phyloP scores from a whole-genome alignment of 1,140 invertebrate genomes.

The Drosophila subobscura region DNA sequence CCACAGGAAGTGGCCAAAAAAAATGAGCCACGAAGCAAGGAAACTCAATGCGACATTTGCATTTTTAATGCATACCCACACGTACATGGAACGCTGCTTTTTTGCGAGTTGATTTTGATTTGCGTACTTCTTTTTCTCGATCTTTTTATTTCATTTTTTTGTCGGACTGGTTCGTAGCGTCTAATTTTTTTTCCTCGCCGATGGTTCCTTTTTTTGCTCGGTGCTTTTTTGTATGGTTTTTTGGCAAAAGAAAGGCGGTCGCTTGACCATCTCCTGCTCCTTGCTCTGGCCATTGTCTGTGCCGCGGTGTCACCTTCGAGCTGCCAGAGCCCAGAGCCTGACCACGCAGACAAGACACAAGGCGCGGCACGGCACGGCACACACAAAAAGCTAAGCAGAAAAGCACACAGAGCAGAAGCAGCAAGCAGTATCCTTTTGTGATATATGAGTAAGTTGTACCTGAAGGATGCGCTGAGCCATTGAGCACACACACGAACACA shows the following conservation, averaged over 20 bases:
- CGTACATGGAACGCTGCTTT: conserved; percentile 60
- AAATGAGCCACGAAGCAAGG: conserved; percentile 36
- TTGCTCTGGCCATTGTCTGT: conserved; percentile 63
- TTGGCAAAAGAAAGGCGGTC: conserved; percentile 42
- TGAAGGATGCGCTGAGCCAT: conserved; percentile 80
- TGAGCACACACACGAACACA: conserved; percentile 68
- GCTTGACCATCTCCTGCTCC: conserved; percentile 56
- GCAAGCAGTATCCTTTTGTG: conserved; percentile 79
- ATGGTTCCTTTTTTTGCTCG: conserved; percentile 40
- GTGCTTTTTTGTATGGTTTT: conserved; percentile 18
- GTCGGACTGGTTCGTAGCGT: conserved; percentile 60
- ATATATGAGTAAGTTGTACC: conserved; percentile 83
- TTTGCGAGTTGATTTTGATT: conserved; percentile 75
- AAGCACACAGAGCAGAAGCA: conserved; percentile 69
- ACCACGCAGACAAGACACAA: conserved; percentile 11
- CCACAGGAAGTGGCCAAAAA: conserved; percentile 57
- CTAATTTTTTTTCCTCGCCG: conserved; percentile 58
- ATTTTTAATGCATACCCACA: conserved; percentile 83
- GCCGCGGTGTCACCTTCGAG: conserved; percentile 80
- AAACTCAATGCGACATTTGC: conserved; percentile 81
- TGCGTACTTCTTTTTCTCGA: conserved; percentile 48
- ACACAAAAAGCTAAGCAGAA: conserved; percentile 76
- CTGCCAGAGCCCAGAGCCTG: conserved; percentile 40
- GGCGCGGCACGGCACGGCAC: conserved; percentile 32
- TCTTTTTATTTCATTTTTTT: conserved; percentile 40